Base-by-base conservation (phyloP, 2,113 vertebrate genomes). In the Tinamus guttatus region DNA sequence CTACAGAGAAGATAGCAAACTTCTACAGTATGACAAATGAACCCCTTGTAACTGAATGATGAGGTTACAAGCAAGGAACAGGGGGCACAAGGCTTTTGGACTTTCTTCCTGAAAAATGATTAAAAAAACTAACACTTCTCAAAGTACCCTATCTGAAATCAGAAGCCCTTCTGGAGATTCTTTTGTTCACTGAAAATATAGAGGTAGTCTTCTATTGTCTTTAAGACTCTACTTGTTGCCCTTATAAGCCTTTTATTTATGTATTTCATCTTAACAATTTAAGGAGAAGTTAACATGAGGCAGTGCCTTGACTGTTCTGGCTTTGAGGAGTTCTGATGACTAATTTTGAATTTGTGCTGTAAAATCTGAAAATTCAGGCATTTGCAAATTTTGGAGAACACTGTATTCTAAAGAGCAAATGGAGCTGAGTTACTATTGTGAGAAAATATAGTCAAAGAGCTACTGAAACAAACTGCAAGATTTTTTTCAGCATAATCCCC, bases 61-160 rank as follows among this genome's bases (percentile, higher is more conserved):
- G 16, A 19, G 28, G 5, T 32, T 58, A 58, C 28, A 58, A 32
- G 28, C 54, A 58, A 58, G 28, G 16, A 58, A 32, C 28, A 58
- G 30, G 10, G 30, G 54, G 11, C 16, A 18, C 54, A 58, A 58
- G 30, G 28, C 63, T 77, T 43, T 28, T 76, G 30, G 25, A 43
- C 1, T 1, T 81, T 68, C 11, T 2, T 7, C 19, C 9, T 19
- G 6, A 56, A 70, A 73, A 74, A 11, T 2, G 0, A 20, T 54
- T 54, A 13, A 11, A 43, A 78, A 87, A 64, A 13, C 18, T 4
- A 10, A 34, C 22, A 21, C 11, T 73, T 56, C 13, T 45, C 12
- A 21, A 41, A 81, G 12, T 63, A 68, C 20, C 6, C 24, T 36
- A 45, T 13, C 25, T 30, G 81, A 78, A 8, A 4, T 80, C 30